Evolutionary conservation across 1,140 invertebrate species (phyloP).

Genomic region (Drosophila suzukii): DNA sequence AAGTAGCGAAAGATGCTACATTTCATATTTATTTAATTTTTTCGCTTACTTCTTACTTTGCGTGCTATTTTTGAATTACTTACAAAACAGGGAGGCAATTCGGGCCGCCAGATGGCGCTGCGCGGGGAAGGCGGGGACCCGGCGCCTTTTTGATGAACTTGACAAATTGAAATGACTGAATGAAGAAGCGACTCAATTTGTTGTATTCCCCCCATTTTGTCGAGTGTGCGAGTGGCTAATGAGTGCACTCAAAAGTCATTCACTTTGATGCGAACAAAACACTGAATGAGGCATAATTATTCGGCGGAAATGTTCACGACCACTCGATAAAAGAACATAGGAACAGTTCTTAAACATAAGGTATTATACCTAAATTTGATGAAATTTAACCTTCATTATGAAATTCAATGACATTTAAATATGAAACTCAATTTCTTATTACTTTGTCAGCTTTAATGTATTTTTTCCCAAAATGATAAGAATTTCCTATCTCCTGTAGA

Average conservation of each 20-base stretch:
- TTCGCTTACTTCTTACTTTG: conserved; percentile 73
- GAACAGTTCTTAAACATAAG: not conserved
- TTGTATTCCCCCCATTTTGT: conserved; percentile 35
- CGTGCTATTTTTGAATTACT: conserved; percentile 67
- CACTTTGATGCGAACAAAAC: conserved; percentile 37
- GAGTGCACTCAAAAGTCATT: conserved; percentile 50
- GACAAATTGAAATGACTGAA: conserved; percentile 59
- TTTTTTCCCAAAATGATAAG: not conserved
- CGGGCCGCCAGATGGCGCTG: conserved; percentile 38
- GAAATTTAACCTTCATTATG: not conserved
- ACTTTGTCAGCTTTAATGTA: not conserved
- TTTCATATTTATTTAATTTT: conserved; percentile 81
- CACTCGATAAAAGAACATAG: not conserved
- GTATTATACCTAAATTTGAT: not conserved
- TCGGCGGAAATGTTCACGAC: not conserved
- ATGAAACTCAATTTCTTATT: not conserved
- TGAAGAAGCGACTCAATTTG: conserved; percentile 58
- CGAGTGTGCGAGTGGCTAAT: conserved; percentile 43
- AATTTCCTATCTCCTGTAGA: not conserved
- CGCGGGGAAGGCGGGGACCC: not conserved
- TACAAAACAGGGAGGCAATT: conserved; percentile 37
- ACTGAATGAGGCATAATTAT: conserved; percentile 12
- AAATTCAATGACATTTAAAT: not conserved
- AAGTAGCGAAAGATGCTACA: conserved; percentile 57
- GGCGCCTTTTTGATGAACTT: conserved; percentile 54